These are phyloP conservation scores for Troides aeacus DNA, from an alignment of 2,888 invertebrate genomes.

Conservation along the genomic window DNA sequence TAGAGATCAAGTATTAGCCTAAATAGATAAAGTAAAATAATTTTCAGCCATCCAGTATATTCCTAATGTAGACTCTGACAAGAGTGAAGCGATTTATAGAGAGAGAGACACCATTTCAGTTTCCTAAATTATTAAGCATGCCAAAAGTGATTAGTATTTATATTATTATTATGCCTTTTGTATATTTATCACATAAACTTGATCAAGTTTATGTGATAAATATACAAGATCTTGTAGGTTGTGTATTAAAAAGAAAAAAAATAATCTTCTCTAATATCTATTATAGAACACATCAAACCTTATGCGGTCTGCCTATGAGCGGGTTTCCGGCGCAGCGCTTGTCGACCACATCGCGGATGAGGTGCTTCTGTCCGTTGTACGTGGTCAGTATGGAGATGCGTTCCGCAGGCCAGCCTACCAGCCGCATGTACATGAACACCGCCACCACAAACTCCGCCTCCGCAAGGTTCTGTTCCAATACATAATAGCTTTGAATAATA, in stretches of 20 bases:
- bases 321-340: slow-evolving; percentile 96
- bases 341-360: slow-evolving; percentile 97
- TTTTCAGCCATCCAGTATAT: no score
- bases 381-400: slow-evolving; percentile 99
- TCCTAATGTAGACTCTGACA: no score
- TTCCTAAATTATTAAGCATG: no score
- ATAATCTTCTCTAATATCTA: not conserved
- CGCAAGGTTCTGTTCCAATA: slow-evolving; percentile 83
- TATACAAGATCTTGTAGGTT: no score
- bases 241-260: not conserved
- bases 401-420: slow-evolving; percentile 97
- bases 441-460: slow-evolving; percentile 98
- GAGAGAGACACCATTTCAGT: no score
- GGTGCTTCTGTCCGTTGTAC: slow-evolving; percentile 99
- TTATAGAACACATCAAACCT: slow-evolving; percentile 71
- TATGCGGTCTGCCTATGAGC: slow-evolving; percentile 94
- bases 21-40: no score
- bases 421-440: slow-evolving; percentile 98
- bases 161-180: no score
- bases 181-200: no score
- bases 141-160: no score
- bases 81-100: no score
- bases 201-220: no score
- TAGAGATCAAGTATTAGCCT: no score
- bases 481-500: not conserved